Evolutionary conservation across 2,113 vertebrate species (phyloP).

Genomic region (Podilymbus podiceps): DNA sequence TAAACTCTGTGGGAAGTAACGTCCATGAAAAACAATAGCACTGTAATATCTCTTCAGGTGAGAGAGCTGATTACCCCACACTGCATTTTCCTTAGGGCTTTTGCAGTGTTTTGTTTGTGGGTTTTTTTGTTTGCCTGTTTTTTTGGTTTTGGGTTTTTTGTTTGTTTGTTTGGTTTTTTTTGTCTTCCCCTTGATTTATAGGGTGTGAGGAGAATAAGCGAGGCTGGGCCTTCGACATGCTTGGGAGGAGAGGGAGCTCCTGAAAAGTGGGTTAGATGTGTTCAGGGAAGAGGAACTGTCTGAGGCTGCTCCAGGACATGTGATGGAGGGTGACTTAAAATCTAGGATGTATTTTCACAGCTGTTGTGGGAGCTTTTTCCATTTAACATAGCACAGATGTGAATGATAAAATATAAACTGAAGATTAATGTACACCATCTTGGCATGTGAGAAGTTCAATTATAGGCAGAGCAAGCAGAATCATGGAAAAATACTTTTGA

Average conservation of each 20-base stretch:
- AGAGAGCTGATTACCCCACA: fast-evolving
- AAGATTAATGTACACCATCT: constrained; percentile 18
- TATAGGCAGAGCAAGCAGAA: constrained; percentile 42
- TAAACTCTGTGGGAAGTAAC: not conserved
- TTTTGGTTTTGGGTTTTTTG: too few relatives aligned
- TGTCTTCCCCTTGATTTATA: not conserved
- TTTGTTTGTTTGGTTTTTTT: not conserved
- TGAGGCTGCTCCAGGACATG: not conserved
- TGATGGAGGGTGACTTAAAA: not conserved
- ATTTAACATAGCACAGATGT: constrained; percentile 42
- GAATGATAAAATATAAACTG: constrained; percentile 34
- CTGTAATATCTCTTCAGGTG: not conserved
- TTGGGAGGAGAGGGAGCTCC: not conserved
- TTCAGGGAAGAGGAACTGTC: not conserved
- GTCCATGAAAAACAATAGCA: fast-evolving
- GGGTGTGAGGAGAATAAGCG: not conserved
- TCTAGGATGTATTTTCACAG: constrained; percentile 33
- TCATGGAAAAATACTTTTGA: constrained; percentile 48
- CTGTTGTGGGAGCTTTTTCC: constrained; percentile 19
- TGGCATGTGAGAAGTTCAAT: constrained; percentile 7
- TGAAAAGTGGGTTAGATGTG: not conserved
- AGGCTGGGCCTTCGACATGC: not conserved
- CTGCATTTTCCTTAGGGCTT: not conserved
- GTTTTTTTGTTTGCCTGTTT: too few relatives aligned
- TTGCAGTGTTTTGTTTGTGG: not conserved